Evolutionary conservation across 2,797 vertebrate genomes (phyloP), one percentile per base, ranked within the genome.

Genomic region (Gymnothorax javanicus): DNA sequence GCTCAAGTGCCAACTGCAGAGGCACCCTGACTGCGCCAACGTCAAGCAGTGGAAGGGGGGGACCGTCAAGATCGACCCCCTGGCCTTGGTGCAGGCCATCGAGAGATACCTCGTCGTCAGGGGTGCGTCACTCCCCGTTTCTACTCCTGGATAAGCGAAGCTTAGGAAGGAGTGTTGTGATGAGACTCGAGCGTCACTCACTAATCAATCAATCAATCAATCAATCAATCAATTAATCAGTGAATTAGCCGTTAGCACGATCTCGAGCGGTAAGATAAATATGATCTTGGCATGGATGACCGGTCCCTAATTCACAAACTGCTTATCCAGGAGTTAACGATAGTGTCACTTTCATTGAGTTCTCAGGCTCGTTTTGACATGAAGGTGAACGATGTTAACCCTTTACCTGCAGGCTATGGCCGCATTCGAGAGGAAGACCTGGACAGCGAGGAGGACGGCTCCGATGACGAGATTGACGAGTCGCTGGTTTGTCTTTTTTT

Each of bases 41-140:
- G 99, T 99, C 88, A 99, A 99, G 90, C 98, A 99, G 93, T 99
- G 99, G 99, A 99, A 99, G 93, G 98, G 99, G 0, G 99, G 99
- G 23, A 98, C 99, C 71, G 99, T 99, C 90, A 99, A 99, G 96
- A 99, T 99, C 0, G 99, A 99, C 92, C 99, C 99, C 2, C 91
- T 99, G 93, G 99, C 99, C 77, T 94, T 99, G 92, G 99, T 99
- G 85, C 99, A 99, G 93, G 99, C 98, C 86, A 99, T 99, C 84
- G 99, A 99, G 94, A 96, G 99, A 97, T 99, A 99, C 88, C 97
- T 99, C 81, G 98, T 99, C 84, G 99, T 99, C 90, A 96, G 99
- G 98, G 99, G 99, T 99, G 27, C 7, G 84, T 90, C 91, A 5
- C 15, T 20, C 52, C 62, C 77, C 5, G 11, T 17, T 62, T 60